Percentiles rank a stretch among this genome's conserved stretches.
These are phyloP conservation scores for Sitodiplosis mosellana DNA, from an alignment of 1,140 invertebrate species.

Conservation along the genomic window DNA sequence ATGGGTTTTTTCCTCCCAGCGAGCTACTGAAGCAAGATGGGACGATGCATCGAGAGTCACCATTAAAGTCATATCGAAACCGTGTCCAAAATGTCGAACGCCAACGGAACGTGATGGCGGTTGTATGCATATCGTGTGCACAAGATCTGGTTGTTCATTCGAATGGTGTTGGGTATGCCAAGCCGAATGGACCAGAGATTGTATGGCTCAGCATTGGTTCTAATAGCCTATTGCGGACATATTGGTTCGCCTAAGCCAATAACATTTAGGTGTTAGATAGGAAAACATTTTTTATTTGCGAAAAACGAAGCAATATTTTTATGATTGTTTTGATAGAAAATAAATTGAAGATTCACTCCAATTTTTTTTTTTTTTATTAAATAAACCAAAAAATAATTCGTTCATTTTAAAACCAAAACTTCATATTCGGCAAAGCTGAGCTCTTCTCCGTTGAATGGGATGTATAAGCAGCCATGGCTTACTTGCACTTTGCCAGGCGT, in stretches of 20 bases:
- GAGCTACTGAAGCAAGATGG: constrained; percentile 45
- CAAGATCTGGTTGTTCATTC: constrained; percentile 46
- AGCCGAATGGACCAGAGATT: constrained; percentile 64
- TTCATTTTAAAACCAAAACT: constrained; percentile 28
- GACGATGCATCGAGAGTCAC: constrained; percentile 53
- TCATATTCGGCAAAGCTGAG: constrained; percentile 33
- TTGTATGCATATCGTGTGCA: constrained; percentile 71
- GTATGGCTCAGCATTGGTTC: too few species aligned
- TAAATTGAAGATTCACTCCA: too few species aligned
- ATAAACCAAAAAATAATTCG: not conserved
- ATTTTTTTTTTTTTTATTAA: too few species aligned
- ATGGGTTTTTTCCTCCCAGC: constrained; percentile 9
- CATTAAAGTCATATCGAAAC: constrained; percentile 66
- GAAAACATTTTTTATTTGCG: not conserved
- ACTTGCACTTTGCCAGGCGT: constrained; percentile 43
- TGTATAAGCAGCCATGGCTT: constrained; percentile 33
- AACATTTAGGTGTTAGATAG: too few species aligned
- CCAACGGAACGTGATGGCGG: constrained; percentile 73
- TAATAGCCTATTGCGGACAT: too few species aligned
- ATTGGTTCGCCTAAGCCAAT: constrained; percentile 63
- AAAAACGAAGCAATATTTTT: too few species aligned
- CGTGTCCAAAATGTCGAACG: constrained; percentile 72
- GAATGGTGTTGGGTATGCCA: constrained; percentile 87
- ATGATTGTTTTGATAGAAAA: too few species aligned
- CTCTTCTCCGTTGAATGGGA: constrained; percentile 36